These are phyloP conservation scores for Petrolisthes manimaculis DNA, from an alignment of 2,888 invertebrate genomes.

Conservation along the genomic window DNA sequence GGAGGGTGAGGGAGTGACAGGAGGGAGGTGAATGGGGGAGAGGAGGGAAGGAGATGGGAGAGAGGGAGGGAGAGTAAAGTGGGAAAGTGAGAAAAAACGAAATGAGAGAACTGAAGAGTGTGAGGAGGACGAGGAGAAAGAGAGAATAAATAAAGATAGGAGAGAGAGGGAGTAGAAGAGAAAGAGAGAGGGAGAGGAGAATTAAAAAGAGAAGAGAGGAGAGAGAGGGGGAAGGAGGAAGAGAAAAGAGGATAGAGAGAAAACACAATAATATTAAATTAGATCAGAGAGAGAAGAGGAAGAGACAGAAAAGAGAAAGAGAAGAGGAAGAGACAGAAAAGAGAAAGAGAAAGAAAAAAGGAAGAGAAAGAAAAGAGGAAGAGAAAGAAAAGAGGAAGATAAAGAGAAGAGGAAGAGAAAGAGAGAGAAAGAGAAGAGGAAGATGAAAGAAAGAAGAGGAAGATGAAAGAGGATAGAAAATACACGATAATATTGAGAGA, in stretches of 20 bases:
- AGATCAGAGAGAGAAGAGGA: background rate
- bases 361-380: no score
- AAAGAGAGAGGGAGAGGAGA: background rate
- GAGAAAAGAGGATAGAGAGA: background rate
- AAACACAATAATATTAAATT: background rate
- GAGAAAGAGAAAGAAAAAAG: no score
- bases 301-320: background rate
- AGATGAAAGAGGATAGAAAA: background rate
- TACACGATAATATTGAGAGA: background rate
- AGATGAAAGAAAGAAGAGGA: background rate
- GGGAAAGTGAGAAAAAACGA: background rate
- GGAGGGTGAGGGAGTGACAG: background rate
- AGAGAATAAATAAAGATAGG: background rate
- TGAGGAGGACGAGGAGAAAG: background rate
- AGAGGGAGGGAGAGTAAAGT: background rate
- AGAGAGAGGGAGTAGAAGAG: conserved; percentile 19
- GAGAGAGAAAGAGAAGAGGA: background rate
- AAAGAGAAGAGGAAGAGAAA: background rate
- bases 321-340: background rate
- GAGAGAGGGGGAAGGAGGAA: background rate
- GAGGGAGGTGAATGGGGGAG: background rate
- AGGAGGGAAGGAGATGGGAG: background rate
- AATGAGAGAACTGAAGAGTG: no score
- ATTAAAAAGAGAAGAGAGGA: background rate
- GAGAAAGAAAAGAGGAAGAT: background rate